Conservation (phyloP, 2,113 vertebrate species). For the Gracilinanus agilis region DNA sequence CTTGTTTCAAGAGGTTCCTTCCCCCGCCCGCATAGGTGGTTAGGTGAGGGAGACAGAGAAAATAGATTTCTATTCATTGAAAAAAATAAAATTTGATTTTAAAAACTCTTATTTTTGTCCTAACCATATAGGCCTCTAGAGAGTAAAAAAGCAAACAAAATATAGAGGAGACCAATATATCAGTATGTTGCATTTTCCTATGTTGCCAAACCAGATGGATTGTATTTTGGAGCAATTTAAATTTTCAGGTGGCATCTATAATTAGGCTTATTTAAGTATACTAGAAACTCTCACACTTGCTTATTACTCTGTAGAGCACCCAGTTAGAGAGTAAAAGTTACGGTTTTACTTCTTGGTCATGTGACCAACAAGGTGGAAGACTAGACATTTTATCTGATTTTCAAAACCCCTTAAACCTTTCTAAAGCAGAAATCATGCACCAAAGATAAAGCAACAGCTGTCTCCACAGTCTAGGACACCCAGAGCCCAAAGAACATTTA, state of each 20-base stretch:
- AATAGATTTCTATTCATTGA: not conserved
- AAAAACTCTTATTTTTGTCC: not conserved
- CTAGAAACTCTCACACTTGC: not conserved
- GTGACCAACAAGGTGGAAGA: not conserved
- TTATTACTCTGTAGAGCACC: not conserved
- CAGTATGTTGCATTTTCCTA: not conserved
- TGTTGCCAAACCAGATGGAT: not conserved
- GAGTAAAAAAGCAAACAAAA: not conserved
- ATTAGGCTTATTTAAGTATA: not conserved
- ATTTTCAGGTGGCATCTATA: not conserved
- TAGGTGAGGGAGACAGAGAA: not conserved
- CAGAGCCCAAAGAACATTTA: too few species aligned
- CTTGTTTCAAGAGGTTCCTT: not conserved
- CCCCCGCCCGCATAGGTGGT: not conserved
- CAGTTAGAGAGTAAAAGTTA: not conserved
- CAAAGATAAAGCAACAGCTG: too few species aligned
- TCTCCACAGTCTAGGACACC: too few species aligned
- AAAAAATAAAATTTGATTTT: not conserved
- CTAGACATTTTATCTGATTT: not conserved
- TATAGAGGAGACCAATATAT: not conserved
- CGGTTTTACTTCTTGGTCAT: not conserved
- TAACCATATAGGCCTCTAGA: not conserved
- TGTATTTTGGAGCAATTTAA: not conserved
- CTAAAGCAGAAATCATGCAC: too few species aligned
- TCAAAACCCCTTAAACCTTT: too few species aligned